Base-by-base conservation (phyloP, 2,888 invertebrate species). In the Oligia fasciuncula region DNA sequence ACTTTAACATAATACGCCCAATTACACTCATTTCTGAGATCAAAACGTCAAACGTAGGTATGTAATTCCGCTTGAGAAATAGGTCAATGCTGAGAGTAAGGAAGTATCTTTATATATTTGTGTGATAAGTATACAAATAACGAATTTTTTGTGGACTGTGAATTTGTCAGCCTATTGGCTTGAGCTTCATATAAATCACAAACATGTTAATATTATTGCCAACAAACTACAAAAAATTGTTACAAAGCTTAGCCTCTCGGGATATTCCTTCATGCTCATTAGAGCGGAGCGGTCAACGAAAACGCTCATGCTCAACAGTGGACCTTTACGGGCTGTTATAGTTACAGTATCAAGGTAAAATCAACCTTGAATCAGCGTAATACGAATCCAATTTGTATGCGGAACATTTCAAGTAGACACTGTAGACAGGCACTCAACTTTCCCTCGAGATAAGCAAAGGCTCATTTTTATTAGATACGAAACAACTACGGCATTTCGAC, bases 391-490 rank as follows among this genome's bases (percentile, higher is more conserved):
- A 79, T 79, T 79, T 46, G 51, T 35, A 46, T 9, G 49, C 67
- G 40, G 43, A 54, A 35, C 29, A 70, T 84, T 78, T 46, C 23
- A 29, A 65, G 60, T 70, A 84, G 57, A n/a, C n/a, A 60, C 13
- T 60, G n/a, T 60, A 60, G 69, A 66, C 60, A 66, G 78, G 60
- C 68, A 78, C 70, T 60, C 51, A 66, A 77, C 63, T 83, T 70
- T 78, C 78, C 66, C 70, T 70, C 35, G 78, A 84, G 65, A 80
- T 84, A 78, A 77, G 69, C 60, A 77, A 83, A 69, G 69, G 78
- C 65, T 65, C 78, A 80, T 80, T 80, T 83, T 80, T 80, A 81
- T 81, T 84, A 77, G 84, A 66, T 66, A 77, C 84, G 84, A 77
- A 81, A 78, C 65, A 84, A 70, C 84, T 83, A 66, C 49, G 77